Evolutionary conservation across 2,797 vertebrate species (phyloP), one percentile per base, ranked within the genome.

Genomic region (Phalloptychus januarius): DNA sequence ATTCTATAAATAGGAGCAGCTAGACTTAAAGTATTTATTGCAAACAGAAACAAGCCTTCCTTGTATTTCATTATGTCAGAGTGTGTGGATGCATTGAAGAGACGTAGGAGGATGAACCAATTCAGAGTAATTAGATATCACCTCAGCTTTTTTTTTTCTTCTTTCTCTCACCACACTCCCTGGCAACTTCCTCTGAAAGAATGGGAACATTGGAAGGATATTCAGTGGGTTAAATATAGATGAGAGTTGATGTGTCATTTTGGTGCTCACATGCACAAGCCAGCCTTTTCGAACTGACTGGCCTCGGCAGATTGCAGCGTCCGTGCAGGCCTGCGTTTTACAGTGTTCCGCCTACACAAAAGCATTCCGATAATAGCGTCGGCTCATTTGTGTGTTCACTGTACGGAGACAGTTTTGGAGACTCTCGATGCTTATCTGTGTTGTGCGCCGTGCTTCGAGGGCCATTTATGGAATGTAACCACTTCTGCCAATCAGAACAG

Each of bases 141-240:
- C 88, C 83, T 91, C 85, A 25, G 87, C 82, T 86, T 89, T 88
- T 86, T 88, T 67, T 92, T 87, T 92, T 86, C 91, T 89, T 88
- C 84, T 88, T 28, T 93, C 86, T 91, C 91, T 88, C 86, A 28
- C 88, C 79, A 73, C 88, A 82, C 74, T 90, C 84, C 54, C 80
- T 91, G 89, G 85, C 86, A 92, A 85, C 81, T 83, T 92, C 80
- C 82, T 79, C 85, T 85, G 73, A 93, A 94, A 87, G 77, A 88
- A 92, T 88, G 84, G 86, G 88, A 92, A 91, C 90, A 89, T 88
- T 93, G 92, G 91, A 91, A 86, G 81, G 79, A 87, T 86, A 91
- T 92, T 90, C 91, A 91, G 88, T 52, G 87, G 86, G 92, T 92
- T 95, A 94, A 93, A 93, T 91, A 90, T 94, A 94, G 92, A 90